phyloP scores from a whole-genome alignment of 1,140 invertebrate species.

The Druon quercuslanigerum region DNA sequence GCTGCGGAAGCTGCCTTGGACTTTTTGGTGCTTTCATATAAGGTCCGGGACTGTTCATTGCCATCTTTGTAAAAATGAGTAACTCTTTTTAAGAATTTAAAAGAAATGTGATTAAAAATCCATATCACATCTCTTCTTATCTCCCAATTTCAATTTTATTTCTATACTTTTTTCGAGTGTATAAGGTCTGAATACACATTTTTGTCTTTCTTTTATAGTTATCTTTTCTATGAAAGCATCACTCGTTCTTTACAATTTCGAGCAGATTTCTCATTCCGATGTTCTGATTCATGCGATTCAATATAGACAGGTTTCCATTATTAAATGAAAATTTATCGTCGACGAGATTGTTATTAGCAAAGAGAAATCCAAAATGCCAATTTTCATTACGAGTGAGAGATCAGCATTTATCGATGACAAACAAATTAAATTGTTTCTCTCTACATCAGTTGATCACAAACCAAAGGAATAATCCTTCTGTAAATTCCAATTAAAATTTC shows the following conservation, averaged over 20 bases:
- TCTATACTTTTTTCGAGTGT: too few relatives aligned
- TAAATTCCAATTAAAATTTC: neutral
- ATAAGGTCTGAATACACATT: too few relatives aligned
- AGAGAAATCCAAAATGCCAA: too few relatives aligned
- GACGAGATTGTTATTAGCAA: neutral
- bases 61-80: conserved; percentile 40
- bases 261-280: neutral
- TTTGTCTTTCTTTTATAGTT: too few relatives aligned
- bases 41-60: conserved; percentile 48
- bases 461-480: neutral
- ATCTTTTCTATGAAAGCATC: too few relatives aligned
- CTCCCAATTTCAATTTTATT: conserved; percentile 13
- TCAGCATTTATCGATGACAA: neutral
- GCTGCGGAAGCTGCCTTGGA: conserved; percentile 17
- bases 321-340: neutral
- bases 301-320: neutral
- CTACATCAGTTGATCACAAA: neutral
- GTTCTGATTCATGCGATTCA: neutral
- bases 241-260: neutral
- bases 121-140: too few relatives aligned
- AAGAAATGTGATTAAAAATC: neutral
- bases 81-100: neutral
- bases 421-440: neutral
- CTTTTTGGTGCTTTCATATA: conserved; percentile 33
- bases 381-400: neutral